Base-by-base conservation (phyloP, 2,113 vertebrate genomes). In the Corythornis vintsioides region DNA sequence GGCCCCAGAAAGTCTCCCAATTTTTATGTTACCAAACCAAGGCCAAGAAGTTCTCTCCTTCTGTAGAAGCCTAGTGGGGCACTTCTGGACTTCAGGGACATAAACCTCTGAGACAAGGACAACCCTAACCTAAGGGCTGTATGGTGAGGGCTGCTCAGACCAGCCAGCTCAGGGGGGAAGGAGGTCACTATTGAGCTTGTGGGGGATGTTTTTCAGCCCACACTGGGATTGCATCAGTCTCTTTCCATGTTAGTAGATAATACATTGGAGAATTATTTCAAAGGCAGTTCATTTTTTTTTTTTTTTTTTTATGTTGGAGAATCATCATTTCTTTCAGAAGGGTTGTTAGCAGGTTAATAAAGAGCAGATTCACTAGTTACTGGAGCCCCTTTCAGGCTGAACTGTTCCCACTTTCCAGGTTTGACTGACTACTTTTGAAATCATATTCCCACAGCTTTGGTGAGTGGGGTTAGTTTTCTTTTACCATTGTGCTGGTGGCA, bases 71-170 rank as follows among this genome's bases (percentile, higher is more conserved):
- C 11, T 45, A 40, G 4, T 2, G 0, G 19, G n/a, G 8, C 3
- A 10, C 9, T 33, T 83, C 29, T 64, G 38, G 42, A 38, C 24
- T 63, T 71, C 0, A 12, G 28, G 17, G 61, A 21, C 25, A 13
- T 8, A 28, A 59, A 11, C 15, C 25, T 45, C n/a, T 10, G 60
- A 29, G 56, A 22, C 3, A 3, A 42, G n/a, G 31, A 38, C 43
- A 60, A 4, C 15, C 50, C 35, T 25, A 47, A 21, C 47, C n/a
- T 3, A 2, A 7, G 7, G 15, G n/a, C 67, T 8, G 28, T 22
- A 45, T 35, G 0, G 1, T 4, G 0, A 8, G 71, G 53, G 59
- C 59, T 33, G 63, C 42, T 47, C 0, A 0, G 28, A 15, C 73
- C 10, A 53, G 29, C 11, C 10, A 28, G 59, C 71, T 85, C 20